Evolutionary conservation across 2,888 invertebrate genomes (phyloP).

Genomic region (Drosophila mettleri): DNA sequence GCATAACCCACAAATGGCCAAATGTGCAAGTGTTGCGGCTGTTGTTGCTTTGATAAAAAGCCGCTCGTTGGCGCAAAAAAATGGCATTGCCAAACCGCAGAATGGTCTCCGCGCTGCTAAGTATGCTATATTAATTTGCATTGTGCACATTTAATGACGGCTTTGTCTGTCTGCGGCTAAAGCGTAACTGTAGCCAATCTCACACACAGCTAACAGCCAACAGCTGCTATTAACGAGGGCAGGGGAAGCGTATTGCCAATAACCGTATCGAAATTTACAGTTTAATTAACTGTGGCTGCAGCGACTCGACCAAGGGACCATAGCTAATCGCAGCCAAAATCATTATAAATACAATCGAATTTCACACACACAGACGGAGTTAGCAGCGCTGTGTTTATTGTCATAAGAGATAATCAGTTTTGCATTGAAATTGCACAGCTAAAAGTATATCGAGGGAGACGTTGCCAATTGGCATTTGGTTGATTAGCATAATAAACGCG

Average conservation of each 20-base stretch:
- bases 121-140: constrained; percentile 78
- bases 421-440: constrained; percentile 67
- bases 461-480: constrained; percentile 25
- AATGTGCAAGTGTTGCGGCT: constrained; percentile 67
- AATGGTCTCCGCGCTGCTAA: constrained; percentile 62
- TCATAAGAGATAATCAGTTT: constrained; percentile 72
- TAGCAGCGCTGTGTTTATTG: constrained; percentile 33
- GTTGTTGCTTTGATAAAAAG: constrained; percentile 65
- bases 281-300: constrained; percentile 41
- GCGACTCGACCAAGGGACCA: constrained; percentile 14
- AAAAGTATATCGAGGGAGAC: constrained; percentile 15
- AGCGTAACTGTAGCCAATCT: not conserved
- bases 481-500: constrained; percentile 74
- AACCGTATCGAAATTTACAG: constrained; percentile 34
- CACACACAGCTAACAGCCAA: not conserved
- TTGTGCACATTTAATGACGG: constrained; percentile 60
- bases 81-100: constrained; percentile 57
- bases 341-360: constrained; percentile 42
- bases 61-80: constrained; percentile 34
- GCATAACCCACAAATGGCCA: constrained; percentile 54
- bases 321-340: constrained; percentile 41
- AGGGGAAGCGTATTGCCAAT: constrained; percentile 1
- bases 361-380: not conserved
- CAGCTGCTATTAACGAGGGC: not conserved
- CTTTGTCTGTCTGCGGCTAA: constrained; percentile 64